A percentile compares a stretch with the other conserved stretches of the same genome.
These are phyloP conservation scores for Neoascia interrupta DNA, from an alignment of 2,888 invertebrate genomes.

Conservation along the genomic window DNA sequence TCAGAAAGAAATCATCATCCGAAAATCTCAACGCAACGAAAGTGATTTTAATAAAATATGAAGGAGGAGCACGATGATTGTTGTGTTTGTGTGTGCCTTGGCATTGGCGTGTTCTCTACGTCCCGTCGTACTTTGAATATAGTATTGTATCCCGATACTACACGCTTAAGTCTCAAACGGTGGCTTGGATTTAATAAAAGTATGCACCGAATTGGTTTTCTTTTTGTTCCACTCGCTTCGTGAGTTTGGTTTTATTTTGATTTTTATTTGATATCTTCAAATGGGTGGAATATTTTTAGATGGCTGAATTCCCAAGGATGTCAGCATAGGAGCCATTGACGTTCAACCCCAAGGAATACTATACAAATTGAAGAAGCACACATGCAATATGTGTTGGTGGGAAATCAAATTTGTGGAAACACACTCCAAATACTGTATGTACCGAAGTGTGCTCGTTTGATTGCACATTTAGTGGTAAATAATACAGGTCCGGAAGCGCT, in stretches of 20 bases:
- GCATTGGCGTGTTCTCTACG: background rate
- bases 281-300: conserved; percentile 56
- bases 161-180: conserved; percentile 66
- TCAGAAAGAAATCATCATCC: conserved; percentile 70
- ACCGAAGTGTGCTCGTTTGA: conserved; percentile 17
- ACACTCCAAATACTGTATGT: background rate
- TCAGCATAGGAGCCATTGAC: conserved; percentile 29
- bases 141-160: conserved; percentile 21
- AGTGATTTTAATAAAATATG: conserved; percentile 80
- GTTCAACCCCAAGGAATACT: conserved; percentile 48
- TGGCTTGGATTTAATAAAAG: conserved; percentile 69
- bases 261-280: conserved; percentile 65
- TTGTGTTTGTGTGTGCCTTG: conserved; percentile 27
- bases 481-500: conserved; percentile 17
- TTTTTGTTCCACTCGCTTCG: conserved; percentile 1
- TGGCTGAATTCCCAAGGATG: conserved; percentile 54
- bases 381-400: conserved; percentile 29
- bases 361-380: conserved; percentile 30
- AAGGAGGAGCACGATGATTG: conserved; percentile 69
- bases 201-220: conserved; percentile 53
- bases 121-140: conserved; percentile 44
- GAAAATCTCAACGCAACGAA: conserved; percentile 79
- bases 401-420: conserved; percentile 48
- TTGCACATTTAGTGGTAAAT: conserved; percentile 61
- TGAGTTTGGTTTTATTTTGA: conserved; percentile 49